A percentile compares a stretch with the other conserved stretches of the same genome.
Evolutionary conservation across 2,888 invertebrate genomes (phyloP).

Genomic region (Bugulina stolonifera): DNA sequence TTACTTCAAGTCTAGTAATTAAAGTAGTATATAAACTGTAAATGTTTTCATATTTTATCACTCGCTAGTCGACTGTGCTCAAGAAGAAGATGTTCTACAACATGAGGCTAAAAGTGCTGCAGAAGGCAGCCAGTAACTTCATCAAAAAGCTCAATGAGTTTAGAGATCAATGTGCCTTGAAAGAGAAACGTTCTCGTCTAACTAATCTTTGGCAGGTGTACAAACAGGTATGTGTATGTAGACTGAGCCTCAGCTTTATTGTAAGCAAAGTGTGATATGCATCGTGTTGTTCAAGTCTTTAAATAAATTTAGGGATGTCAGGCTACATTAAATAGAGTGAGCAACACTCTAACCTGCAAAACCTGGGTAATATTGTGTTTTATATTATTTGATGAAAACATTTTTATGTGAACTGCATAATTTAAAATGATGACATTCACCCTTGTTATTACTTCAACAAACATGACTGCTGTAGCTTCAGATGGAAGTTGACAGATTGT

Average conservation of each 20-base stretch:
- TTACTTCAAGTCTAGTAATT: too few species aligned
- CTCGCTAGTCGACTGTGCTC: conserved; percentile 46
- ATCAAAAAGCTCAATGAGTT: conserved; percentile 37
- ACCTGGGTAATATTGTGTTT: too few species aligned
- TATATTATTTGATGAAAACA: background rate
- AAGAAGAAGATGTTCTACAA: conserved; percentile 54
- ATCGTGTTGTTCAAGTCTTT: too few species aligned
- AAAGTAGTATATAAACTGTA: too few species aligned
- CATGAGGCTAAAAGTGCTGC: conserved; percentile 47
- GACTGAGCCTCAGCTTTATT: too few species aligned
- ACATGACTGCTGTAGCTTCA: conserved; percentile 4
- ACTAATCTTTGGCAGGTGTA: conserved; percentile 36
- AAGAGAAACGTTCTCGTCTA: conserved; percentile 37
- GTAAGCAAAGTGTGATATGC: too few species aligned
- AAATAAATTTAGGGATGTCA: too few species aligned
- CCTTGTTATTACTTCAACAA: too few species aligned
- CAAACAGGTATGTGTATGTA: conserved; percentile 38
- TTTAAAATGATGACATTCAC: background rate
- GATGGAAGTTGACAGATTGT: background rate
- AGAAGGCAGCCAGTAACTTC: conserved; percentile 40
- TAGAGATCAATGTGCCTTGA: conserved; percentile 36
- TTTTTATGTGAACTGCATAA: background rate
- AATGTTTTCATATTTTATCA: too few species aligned
- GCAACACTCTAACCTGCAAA: too few species aligned
- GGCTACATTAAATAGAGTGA: too few species aligned